Percentiles rank a stretch among this genome's conserved stretches.
These are phyloP conservation scores for rabbit (Oryctolagus cuniculus) DNA, from an alignment of 2,113 vertebrate species.

Conservation along the genomic window mOryCun1.1 NC_091433.1:69796501-69797000, in stretches of 20 bases:
- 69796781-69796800: slow-evolving; percentile 74
- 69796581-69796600: background rate
- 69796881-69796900: background rate
- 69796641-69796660: slow-evolving; percentile 39
- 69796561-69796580: background rate
- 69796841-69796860: background rate
- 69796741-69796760: slow-evolving; percentile 68
- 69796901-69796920: background rate
- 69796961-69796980: background rate
- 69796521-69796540: background rate
- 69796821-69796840: slow-evolving; percentile 79
- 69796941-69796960: background rate
- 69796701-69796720: slow-evolving; percentile 67
- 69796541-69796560: background rate
- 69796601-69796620: background rate
- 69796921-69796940: too few relatives aligned
- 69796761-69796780: slow-evolving; percentile 66
- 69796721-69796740: slow-evolving; percentile 74
- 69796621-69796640: slow-evolving; percentile 81
- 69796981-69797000: background rate
- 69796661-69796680: slow-evolving; percentile 74
- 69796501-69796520: background rate
- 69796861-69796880: background rate
- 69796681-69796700: slow-evolving; percentile 83
- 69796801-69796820: slow-evolving; percentile 32